phyloP scores from a whole-genome alignment of 2,888 invertebrate genomes.

The Pasiphila rectangulata region DNA sequence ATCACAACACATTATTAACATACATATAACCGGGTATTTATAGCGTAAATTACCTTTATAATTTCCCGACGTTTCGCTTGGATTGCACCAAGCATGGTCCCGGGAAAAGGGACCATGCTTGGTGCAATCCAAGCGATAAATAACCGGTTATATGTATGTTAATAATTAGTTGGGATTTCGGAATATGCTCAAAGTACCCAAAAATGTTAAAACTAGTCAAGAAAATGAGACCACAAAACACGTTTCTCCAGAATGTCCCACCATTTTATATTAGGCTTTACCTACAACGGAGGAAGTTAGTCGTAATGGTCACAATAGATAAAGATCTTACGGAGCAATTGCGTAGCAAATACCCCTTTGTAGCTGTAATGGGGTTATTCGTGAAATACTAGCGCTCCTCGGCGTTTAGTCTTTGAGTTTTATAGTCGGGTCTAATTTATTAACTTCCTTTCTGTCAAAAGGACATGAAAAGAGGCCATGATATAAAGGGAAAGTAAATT shows the following conservation, averaged over 20 bases:
- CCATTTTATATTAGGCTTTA: conserved; percentile 4
- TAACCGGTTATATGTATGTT: no score
- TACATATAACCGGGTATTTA: no score
- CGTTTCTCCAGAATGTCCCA: neutral
- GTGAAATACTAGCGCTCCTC: conserved; percentile 13
- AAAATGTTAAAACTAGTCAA: conserved; percentile 1
- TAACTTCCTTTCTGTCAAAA: conserved; percentile 17
- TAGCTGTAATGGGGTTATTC: conserved; percentile 19
- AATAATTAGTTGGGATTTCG: no score
- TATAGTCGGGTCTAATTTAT: conserved; percentile 18
- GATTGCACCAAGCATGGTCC: no score
- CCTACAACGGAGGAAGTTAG: conserved; percentile 16
- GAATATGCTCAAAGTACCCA: no score
- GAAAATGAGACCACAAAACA: neutral
- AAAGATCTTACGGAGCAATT: conserved; percentile 32
- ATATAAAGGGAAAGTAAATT: no score
- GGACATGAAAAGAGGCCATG: conserved; percentile 7
- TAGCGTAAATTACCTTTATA: no score
- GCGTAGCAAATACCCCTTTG: conserved; percentile 16
- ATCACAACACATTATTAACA: no score
- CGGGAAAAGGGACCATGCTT: no score
- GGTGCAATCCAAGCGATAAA: no score
- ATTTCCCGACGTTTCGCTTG: no score
- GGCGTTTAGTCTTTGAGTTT: conserved; percentile 19
- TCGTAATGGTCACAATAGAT: conserved; percentile 33